These are phyloP conservation scores for Hypena proboscidalis DNA, from an alignment of 2,888 invertebrate species.

Conservation along the genomic window DNA sequence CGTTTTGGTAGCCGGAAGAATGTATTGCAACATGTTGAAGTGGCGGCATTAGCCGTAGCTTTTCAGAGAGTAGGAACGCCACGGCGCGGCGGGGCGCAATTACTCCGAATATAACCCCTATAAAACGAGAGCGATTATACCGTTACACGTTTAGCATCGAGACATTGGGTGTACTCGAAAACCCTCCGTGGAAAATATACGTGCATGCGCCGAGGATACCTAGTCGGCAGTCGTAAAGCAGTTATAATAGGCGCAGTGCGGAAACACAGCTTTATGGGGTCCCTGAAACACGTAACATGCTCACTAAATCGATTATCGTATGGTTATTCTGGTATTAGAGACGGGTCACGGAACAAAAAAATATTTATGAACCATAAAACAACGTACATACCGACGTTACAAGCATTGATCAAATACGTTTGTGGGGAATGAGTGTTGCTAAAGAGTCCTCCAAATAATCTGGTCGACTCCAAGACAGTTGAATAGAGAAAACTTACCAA, in stretches of 20 bases:
- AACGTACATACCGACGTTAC: conserved; percentile 49
- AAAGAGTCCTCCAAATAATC: conserved; percentile 23
- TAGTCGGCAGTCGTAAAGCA: conserved; percentile 71
- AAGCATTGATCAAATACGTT: conserved; percentile 63
- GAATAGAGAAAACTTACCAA: conserved; percentile 3
- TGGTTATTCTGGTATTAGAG: conserved; percentile 69
- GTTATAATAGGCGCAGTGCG: conserved; percentile 79
- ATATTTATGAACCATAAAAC: conserved; percentile 69
- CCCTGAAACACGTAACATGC: conserved; percentile 76
- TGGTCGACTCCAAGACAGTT: conserved; percentile 20
- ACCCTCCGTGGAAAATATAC: conserved; percentile 55
- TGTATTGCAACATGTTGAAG: conserved; percentile 52
- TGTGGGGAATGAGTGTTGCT: conserved; percentile 39
- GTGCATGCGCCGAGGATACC: conserved; percentile 66
- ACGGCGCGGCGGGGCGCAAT: conserved; percentile 58
- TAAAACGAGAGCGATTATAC: conserved; percentile 68
- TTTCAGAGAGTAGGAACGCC: conserved; percentile 51
- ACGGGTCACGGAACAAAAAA: conserved; percentile 67
- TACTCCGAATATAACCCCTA: conserved; percentile 67
- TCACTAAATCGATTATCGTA: conserved; percentile 74
- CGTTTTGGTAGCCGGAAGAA: conserved; percentile 42
- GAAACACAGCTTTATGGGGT: conserved; percentile 74
- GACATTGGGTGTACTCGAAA: conserved; percentile 64
- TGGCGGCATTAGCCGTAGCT: conserved; percentile 51
- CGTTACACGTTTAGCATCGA: conserved; percentile 66